Conservation (phyloP, 2,888 invertebrate genomes). For the Augochlorella aurata region DNA sequence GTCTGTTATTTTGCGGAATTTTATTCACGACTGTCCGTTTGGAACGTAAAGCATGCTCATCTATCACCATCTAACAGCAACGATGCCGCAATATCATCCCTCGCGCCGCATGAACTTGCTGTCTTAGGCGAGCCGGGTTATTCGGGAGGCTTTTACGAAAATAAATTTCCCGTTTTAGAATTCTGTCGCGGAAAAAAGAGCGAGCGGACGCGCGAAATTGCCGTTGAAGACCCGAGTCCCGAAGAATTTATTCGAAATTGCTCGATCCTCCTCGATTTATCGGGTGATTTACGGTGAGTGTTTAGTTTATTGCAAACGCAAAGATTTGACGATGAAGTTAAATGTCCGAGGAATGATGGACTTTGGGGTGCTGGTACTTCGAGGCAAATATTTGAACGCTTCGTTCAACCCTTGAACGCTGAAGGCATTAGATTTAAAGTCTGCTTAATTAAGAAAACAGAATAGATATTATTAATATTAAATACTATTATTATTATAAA, state of each 20-base stretch:
- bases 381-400: no score
- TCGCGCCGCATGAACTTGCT: background rate
- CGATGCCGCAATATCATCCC: conserved; percentile 25
- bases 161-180: background rate
- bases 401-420: no score
- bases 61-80: conserved; percentile 20
- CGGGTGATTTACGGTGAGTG: no score
- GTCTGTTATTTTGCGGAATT: conserved; percentile 42
- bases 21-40: conserved; percentile 39
- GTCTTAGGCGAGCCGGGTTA: background rate
- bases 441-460: no score
- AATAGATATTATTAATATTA: no score
- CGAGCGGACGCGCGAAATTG: background rate
- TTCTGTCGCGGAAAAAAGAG: background rate
- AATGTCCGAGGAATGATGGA: no score
- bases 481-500: no score
- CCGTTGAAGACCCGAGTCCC: background rate
- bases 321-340: no score
- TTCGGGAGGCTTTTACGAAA: background rate
- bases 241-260: background rate
- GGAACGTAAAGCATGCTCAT: conserved; percentile 16
- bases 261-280: no score
- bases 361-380: no score
- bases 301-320: no score
- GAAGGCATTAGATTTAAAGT: no score